Evolutionary conservation across 2,888 invertebrate species (phyloP), one percentile per base, ranked within the genome.

Genomic region (Andrena bucephala): DNA sequence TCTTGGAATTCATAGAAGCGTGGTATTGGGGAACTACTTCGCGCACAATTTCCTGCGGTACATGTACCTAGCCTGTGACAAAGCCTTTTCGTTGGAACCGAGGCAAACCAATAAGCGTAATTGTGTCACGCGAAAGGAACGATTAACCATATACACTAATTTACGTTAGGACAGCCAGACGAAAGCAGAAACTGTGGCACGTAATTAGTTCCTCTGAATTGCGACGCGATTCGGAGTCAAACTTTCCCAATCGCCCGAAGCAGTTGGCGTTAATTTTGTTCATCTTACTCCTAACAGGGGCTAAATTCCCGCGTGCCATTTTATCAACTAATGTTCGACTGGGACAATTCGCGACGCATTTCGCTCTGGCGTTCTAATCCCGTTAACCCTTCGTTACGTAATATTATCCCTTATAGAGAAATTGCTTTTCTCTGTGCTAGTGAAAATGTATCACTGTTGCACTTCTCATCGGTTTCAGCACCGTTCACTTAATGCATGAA

Each of bases 161-260:
- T 76, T 62, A 52, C 31, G 73, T 74, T 67, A 42, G 52, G 77
- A 57, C 63, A 52, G 52, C 20, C 27, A 57, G 42, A 77, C 54
- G 88, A 80, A 78, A 77, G 63, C 80, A 63, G 80, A 74, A 84
- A 80, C 85, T 70, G 77, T 69, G 75, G 60, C 65, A 20, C 77
- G 82, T 81, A 86, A 84, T 85, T 87, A 87, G 86, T 86, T 82
- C 71, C 77, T 67, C 59, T 68, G 86, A 87, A 84, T 83, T 80
- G 82, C 78, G 77, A 75, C 86, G 81, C 71, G 77, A 85, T 77
- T 75, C 81, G 50, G 81, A 83, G 77, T 83, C 77, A 83, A 87
- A 87, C 83, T 87, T 88, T 83, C 87, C 33, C 88, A 73, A 87
- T 85, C 83, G 88, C 86, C 72, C 68, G 36, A 27, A 78, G 88